Evolutionary conservation across 2,888 invertebrate species (phyloP), one percentile per base, ranked within the genome.

Genomic region (Eugnorisma glareosa): DNA sequence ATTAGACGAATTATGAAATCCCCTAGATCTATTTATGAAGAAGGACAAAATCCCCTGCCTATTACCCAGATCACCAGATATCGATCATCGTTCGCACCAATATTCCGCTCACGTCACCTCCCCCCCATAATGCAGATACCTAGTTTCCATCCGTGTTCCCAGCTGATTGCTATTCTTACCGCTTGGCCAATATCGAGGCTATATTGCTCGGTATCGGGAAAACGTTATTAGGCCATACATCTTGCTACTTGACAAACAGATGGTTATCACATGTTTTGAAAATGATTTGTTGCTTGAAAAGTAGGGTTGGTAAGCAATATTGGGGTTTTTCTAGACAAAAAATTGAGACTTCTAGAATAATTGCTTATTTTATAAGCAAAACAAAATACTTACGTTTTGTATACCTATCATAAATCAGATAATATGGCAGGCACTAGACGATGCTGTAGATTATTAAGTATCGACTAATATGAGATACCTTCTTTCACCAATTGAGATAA

Each of bases 81-180:
- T 88, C 85, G 83, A 87, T 85, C 83, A 87, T 81, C 77, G 80
- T 83, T 88, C 63, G 40, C 21, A 40, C 59, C 86, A 83, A 68
- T 77, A 92, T 89, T 90, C 91, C 68, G 54, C 87, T 90, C 93
- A 92, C 92, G 93, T 90, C 89, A 90, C 79, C 8, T 5, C 48
- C 82, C 77, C 45, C 69, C 88, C 90, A 92, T 92, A 91, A 91
- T 91, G 91, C 90, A 91, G 91, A 91, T 90, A 90, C 89, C 89
- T 88, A 89, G 86, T 86, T 88, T 86, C 85, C 88, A 85, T 83
- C 87, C 82, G 83, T 86, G 88, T 89, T 89, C 83, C 86, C 79
- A 85, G 85, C 92, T 92, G 92, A 93, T 94, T 94, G 92, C 90
- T 94, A 94, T 94, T 94, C 94, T 92, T 90, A 88, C 86, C 90